phyloP scores from a whole-genome alignment of 2,888 invertebrate genomes.

The Drosophila rellima region DNA sequence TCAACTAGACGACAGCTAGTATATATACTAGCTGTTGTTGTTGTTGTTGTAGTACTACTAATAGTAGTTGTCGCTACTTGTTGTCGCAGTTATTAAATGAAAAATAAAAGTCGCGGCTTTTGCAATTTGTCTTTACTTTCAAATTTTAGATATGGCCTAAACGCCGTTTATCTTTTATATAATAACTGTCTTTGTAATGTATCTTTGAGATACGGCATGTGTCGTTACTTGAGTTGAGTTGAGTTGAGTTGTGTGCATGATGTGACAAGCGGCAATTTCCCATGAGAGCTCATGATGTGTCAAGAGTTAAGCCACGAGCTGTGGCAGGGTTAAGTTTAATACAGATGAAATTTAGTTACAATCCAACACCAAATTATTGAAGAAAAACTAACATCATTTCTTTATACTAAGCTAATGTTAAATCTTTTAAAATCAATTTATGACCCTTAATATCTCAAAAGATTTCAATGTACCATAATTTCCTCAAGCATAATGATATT shows the following conservation, averaged over 20 bases:
- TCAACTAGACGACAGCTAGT: slow-evolving; percentile 26
- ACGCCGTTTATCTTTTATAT: slow-evolving; percentile 56
- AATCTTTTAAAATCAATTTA: too few relatives aligned
- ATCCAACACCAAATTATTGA: neutral
- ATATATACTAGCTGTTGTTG: slow-evolving; percentile 35
- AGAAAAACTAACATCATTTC: neutral
- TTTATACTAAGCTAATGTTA: too few relatives aligned
- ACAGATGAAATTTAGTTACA: slow-evolving; percentile 42
- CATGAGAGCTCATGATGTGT: slow-evolving; percentile 14
- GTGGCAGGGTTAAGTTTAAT: slow-evolving; percentile 12
- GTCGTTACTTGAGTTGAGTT: slow-evolving; percentile 5
- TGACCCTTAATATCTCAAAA: too few relatives aligned
- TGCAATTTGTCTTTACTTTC: slow-evolving; percentile 61
- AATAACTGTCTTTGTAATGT: slow-evolving; percentile 53
- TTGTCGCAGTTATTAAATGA: slow-evolving; percentile 59
- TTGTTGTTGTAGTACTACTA: slow-evolving; percentile 11
- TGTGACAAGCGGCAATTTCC: slow-evolving; percentile 19
- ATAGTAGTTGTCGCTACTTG: slow-evolving; percentile 34
- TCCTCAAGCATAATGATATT: too few relatives aligned
- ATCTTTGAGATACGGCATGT: slow-evolving; percentile 24
- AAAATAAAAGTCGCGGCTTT: slow-evolving; percentile 41
- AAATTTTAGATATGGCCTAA: slow-evolving; percentile 52
- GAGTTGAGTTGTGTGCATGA: slow-evolving; percentile 9
- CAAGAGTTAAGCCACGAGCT: slow-evolving; percentile 14
- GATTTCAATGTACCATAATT: neutral